Base-by-base conservation (phyloP, 2,797 vertebrate genomes). In the Vireo griseus region DNA sequence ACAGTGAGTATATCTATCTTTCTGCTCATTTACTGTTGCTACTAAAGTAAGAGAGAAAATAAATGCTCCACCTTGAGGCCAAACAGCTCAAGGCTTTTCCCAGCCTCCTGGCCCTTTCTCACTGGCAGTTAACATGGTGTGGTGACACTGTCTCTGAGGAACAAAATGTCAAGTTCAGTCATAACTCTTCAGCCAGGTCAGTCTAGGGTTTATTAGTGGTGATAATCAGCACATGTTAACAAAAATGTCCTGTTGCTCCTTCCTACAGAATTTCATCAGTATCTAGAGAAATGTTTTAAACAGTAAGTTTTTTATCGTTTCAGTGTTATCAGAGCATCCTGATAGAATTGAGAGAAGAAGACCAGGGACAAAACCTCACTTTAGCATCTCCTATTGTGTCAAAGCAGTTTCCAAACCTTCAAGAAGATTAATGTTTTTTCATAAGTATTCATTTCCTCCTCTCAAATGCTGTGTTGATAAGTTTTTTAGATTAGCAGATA, bases 401-500 rank as follows among this genome's bases (percentile, higher is more conserved):
- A 54, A 73, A 74, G 19, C 39, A 58, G 40, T 73, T 85, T 66
- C 33, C 84, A 77, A 85, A 62, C 18, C 68, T 86, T 66, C 37
- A 24, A 71, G 45, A 89, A 88, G 76, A 90, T 75, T 72, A 71
- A 80, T 89, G 39, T 11, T 88, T 87, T 79, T 91, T 90, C 68
- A 78, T 77, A 89, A 93, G 47, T 87, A 74, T 91, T 91, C 42
- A 72, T 85, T 95, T 93, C 80, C 87, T 80, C 47, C 26, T 83
- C 61, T 93, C 54, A 77, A 89, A 86, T 51, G 26, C 6, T 51
- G 15, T 19, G 40, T 33, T 83, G 92, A 86, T 77, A 91, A 91
- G 58, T 16, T 82, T 94, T 96, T 86, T 66, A 94, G 78, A 95
- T 92, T 72, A 90, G 28, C 40, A 88, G 92, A 95, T 92, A 95